Conservation (phyloP, 2,113 vertebrate genomes). For the Notechis scutatus region DNA sequence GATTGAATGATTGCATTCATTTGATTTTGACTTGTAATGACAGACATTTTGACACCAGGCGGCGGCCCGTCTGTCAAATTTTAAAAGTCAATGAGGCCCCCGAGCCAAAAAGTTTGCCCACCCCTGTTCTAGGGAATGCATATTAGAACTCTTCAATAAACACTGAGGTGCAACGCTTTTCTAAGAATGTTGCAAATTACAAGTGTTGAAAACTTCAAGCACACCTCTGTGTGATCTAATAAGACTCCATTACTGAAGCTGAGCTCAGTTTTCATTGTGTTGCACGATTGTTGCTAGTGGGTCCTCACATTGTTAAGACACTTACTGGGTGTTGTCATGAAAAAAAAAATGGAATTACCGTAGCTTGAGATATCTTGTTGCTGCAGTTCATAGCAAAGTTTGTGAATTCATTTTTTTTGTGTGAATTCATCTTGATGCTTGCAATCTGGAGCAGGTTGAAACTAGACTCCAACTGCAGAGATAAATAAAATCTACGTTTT, state of each 20-base stretch:
- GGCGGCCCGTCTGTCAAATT: too few species aligned
- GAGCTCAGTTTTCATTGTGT: not conserved
- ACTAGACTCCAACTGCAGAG: slow-evolving; percentile 33
- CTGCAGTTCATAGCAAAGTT: slow-evolving; percentile 40
- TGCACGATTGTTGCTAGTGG: not conserved
- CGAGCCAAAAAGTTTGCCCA: too few species aligned
- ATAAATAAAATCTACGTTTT: slow-evolving; percentile 2
- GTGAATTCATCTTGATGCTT: slow-evolving; percentile 22
- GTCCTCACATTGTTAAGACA: not conserved
- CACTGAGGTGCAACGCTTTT: not conserved
- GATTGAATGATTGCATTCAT: too few species aligned
- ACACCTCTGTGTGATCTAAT: not conserved
- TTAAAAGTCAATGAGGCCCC: too few species aligned
- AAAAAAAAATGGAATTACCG: not conserved
- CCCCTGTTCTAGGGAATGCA: not conserved
- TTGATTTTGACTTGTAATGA: too few species aligned
- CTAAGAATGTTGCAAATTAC: not conserved
- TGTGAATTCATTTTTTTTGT: slow-evolving; percentile 8
- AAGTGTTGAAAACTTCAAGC: not conserved
- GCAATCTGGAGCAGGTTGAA: slow-evolving; percentile 41
- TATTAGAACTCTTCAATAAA: not conserved
- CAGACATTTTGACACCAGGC: too few species aligned
- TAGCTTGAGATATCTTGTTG: slow-evolving; percentile 30
- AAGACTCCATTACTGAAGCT: not conserved
- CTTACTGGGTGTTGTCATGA: not conserved